A percentile compares a stretch with the other conserved stretches of the same genome.
These are phyloP conservation scores for Lasioglossum leucozonium DNA, from an alignment of 2,888 invertebrate genomes.

Conservation along the genomic window DNA sequence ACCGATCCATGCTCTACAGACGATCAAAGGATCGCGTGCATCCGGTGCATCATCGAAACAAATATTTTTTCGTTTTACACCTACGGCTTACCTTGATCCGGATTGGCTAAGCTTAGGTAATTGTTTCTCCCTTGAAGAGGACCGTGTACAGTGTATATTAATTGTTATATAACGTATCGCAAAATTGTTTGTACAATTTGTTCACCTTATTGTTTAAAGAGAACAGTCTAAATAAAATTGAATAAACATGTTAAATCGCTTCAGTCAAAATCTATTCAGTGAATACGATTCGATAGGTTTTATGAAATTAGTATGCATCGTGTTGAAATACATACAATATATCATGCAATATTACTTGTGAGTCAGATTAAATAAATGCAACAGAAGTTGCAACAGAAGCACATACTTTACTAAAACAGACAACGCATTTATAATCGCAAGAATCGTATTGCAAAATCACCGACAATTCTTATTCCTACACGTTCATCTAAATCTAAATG, in stretches of 20 bases:
- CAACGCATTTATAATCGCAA: constrained; percentile 1
- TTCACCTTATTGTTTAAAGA: neutral
- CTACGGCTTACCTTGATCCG: neutral
- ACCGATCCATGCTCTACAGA: constrained; percentile 1
- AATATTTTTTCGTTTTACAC: constrained; percentile 2
- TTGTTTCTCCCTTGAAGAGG: neutral
- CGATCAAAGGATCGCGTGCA: constrained; percentile 51
- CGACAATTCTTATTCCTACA: constrained; percentile 16
- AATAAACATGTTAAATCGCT: neutral
- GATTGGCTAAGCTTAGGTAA: constrained; percentile 10
- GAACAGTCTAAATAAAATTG: neutral
- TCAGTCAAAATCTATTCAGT: neutral
- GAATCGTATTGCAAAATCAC: constrained; percentile 24
- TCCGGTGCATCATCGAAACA: constrained; percentile 43
- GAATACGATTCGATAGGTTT: neutral
- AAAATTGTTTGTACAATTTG: neutral
- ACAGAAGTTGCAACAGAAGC: constrained; percentile 16
- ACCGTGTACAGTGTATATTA: neutral
- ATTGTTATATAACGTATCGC: neutral
- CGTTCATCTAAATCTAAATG: neutral
- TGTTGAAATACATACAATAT: constrained; percentile 16
- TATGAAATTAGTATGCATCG: no score
- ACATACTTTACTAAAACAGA: neutral
- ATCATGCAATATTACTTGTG: neutral
- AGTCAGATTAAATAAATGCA: constrained; percentile 11